Percentiles rank a stretch among this genome's conserved stretches.
These are phyloP conservation scores for Rhagoletis pomonella DNA, from an alignment of 1,140 invertebrate species.

Conservation along the genomic window DNA sequence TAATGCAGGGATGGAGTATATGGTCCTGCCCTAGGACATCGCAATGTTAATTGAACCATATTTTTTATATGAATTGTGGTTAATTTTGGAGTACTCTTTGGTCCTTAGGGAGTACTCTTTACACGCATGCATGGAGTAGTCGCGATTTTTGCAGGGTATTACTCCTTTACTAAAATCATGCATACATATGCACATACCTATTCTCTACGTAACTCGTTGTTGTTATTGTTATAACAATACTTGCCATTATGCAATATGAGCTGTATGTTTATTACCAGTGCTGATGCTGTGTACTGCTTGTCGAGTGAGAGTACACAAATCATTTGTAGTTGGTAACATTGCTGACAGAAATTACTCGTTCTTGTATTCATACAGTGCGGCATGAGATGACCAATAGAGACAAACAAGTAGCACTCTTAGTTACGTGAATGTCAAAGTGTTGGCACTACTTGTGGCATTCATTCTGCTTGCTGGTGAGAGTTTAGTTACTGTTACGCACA, in stretches of 20 bases:
- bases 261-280: slow-evolving; percentile 5
- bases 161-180: too few relatives aligned
- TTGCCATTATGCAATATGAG: slow-evolving; percentile 20
- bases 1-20: too few relatives aligned
- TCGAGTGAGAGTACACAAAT: slow-evolving; percentile 20
- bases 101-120: too few relatives aligned
- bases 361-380: slow-evolving; percentile 3
- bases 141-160: too few relatives aligned
- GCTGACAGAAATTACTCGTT: slow-evolving; percentile 38
- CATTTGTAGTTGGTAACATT: slow-evolving; percentile 28
- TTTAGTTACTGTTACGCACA: neutral
- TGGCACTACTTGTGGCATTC: slow-evolving; percentile 15
- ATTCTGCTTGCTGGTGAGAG: neutral
- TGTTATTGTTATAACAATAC: neutral
- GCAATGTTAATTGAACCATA: too few relatives aligned
- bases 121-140: too few relatives aligned
- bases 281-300: neutral
- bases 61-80: too few relatives aligned
- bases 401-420: neutral
- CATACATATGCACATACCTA: too few relatives aligned
- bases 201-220: neutral
- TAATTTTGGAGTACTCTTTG: too few relatives aligned
- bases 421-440: slow-evolving; percentile 10
- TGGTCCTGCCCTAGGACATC: too few relatives aligned
- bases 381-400: slow-evolving; percentile 11